Evolutionary conservation across 1,140 invertebrate species (phyloP).

Genomic region (Heliconius congener): DNA sequence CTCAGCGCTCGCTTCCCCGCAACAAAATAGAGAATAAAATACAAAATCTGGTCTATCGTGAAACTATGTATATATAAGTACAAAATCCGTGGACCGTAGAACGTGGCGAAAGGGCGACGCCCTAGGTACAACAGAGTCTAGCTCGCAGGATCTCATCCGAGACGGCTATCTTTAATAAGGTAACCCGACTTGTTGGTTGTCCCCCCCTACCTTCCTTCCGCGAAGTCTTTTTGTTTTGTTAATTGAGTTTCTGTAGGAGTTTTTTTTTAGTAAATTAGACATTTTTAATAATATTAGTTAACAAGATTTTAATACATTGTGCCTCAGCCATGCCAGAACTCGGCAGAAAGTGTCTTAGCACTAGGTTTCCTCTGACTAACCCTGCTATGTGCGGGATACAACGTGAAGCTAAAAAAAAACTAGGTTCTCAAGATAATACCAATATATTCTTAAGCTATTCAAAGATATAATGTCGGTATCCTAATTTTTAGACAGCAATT

Average conservation of each 20-base stretch:
- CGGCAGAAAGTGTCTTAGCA: too few species aligned
- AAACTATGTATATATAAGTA: conserved; percentile 34
- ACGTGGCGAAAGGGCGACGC: conserved; percentile 54
- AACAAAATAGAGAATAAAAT: conserved; percentile 27
- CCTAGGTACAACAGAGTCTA: conserved; percentile 47
- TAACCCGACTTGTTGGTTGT: conserved; percentile 36
- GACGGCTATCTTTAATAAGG: conserved; percentile 48
- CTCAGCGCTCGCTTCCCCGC: not conserved
- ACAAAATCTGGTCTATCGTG: conserved; percentile 37
- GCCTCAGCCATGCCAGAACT: too few species aligned
- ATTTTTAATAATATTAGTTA: not conserved
- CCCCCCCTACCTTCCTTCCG: conserved; percentile 26
- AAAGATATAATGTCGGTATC: too few species aligned
- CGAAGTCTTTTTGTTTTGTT: conserved; percentile 32
- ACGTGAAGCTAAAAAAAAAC: too few species aligned
- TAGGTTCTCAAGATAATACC: too few species aligned
- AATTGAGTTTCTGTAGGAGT: conserved; percentile 25
- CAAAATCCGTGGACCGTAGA: conserved; percentile 50
- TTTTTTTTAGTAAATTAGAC: not conserved
- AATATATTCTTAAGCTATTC: too few species aligned
- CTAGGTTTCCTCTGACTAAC: too few species aligned
- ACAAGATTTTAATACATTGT: too few species aligned
- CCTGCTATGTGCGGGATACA: too few species aligned
- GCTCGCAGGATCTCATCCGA: conserved; percentile 46
- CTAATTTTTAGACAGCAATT: conserved; percentile 5